These are phyloP conservation scores for Apamea monoglypha DNA, from an alignment of 2,888 invertebrate genomes.

Conservation along the genomic window DNA sequence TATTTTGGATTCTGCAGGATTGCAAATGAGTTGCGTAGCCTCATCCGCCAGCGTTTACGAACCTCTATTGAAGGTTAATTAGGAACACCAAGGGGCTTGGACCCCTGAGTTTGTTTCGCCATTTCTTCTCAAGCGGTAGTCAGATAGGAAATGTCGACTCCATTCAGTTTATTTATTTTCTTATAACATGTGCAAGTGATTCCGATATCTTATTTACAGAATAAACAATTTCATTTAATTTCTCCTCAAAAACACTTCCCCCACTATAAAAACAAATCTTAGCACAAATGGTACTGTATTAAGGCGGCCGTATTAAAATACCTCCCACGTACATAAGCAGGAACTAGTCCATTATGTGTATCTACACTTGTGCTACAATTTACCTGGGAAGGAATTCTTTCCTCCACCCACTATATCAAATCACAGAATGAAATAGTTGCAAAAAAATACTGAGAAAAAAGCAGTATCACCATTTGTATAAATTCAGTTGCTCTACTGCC, in stretches of 20 bases:
- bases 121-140: too few relatives aligned
- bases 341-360: slow-evolving; percentile 21
- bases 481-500: not conserved
- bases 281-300: too few relatives aligned
- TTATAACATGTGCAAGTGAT: too few relatives aligned
- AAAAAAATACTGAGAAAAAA: not conserved
- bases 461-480: not conserved
- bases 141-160: too few relatives aligned
- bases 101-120: too few relatives aligned
- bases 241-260: not conserved
- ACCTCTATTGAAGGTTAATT: not conserved
- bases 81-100: not conserved
- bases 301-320: not conserved
- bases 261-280: not conserved
- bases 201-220: too few relatives aligned
- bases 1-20: not conserved
- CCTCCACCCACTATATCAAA: not conserved
- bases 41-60: not conserved
- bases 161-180: too few relatives aligned
- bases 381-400: not conserved
- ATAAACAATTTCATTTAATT: too few relatives aligned
- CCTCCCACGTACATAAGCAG: slow-evolving; percentile 7
- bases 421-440: not conserved
- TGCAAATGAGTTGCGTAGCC: not conserved
- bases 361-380: slow-evolving; percentile 12